Conservation (phyloP, 2,113 vertebrate genomes). For the Dendropsophus ebraccatus region DNA sequence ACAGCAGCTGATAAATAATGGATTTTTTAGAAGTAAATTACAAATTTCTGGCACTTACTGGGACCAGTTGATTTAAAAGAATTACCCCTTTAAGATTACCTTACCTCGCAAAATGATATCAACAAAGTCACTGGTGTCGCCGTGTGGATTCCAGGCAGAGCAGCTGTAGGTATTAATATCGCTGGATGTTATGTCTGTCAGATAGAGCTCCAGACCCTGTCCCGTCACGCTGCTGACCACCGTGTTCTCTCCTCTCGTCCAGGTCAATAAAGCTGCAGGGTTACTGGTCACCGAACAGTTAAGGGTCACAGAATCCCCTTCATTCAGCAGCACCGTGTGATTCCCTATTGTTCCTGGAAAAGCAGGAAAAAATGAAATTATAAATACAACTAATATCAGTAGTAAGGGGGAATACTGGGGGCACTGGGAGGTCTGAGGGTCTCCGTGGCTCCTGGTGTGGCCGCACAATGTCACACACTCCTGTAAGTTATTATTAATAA, state of each 20-base stretch:
- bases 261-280: slow-evolving; percentile 13
- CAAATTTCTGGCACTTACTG: too few species aligned
- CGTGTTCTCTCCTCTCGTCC: neutral
- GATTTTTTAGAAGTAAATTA: too few species aligned
- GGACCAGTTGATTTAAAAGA: too few species aligned
- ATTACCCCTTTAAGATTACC: too few species aligned
- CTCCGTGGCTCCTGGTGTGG: too few species aligned
- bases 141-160: slow-evolving; percentile 1
- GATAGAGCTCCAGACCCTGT: neutral
- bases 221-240: slow-evolving; percentile 2
- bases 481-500: too few species aligned
- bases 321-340: neutral
- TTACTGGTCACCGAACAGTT: slow-evolving; percentile 17
- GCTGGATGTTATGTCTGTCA: neutral
- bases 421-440: too few species aligned
- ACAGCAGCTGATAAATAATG: too few species aligned
- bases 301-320: neutral
- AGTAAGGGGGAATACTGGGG: too few species aligned
- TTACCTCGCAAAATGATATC: slow-evolving; percentile 4
- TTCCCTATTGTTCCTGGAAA: neutral
- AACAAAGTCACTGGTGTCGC: slow-evolving; percentile 18
- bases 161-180: slow-evolving; percentile 21
- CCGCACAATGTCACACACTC: too few species aligned
- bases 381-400: neutral
- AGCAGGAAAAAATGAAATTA: neutral